These are phyloP conservation scores for Argyresthia goedartella DNA, from an alignment of 2,888 invertebrate genomes.

Conservation along the genomic window DNA sequence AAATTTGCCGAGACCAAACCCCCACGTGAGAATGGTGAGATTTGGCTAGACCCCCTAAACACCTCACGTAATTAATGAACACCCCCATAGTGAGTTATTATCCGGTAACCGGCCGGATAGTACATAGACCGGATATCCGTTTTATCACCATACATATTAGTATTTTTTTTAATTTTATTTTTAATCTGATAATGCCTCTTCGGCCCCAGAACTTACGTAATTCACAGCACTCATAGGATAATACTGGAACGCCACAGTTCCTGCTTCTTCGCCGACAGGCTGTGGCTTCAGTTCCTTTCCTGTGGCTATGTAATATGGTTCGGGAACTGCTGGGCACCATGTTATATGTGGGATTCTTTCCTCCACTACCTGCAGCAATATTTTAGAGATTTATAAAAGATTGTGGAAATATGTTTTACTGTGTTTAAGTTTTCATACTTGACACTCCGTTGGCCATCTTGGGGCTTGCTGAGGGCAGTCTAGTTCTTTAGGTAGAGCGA, in stretches of 20 bases:
- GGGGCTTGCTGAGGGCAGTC: conserved; percentile 83
- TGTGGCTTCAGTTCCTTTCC: conserved; percentile 87
- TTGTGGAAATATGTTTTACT: neutral
- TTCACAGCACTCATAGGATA: conserved; percentile 89
- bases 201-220: conserved; percentile 75
- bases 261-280: conserved; percentile 88
- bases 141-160: too few relatives aligned
- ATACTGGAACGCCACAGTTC: conserved; percentile 86
- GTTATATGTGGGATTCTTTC: conserved; percentile 84
- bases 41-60: too few relatives aligned
- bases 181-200: too few relatives aligned
- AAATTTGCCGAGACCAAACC: too few relatives aligned
- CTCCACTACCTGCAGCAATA: conserved; percentile 77
- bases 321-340: conserved; percentile 78
- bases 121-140: too few relatives aligned
- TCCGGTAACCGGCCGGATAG: too few relatives aligned
- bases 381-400: neutral
- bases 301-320: conserved; percentile 83
- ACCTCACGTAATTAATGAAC: too few relatives aligned
- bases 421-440: conserved; percentile 60
- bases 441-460: conserved; percentile 91
- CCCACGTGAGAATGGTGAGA: too few relatives aligned
- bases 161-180: too few relatives aligned
- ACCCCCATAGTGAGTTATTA: too few relatives aligned
- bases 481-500: conserved; percentile 77